Evolutionary conservation across 2,888 invertebrate species (phyloP), one percentile per base, ranked within the genome.

Genomic region (Pantelozetes paolii): DNA sequence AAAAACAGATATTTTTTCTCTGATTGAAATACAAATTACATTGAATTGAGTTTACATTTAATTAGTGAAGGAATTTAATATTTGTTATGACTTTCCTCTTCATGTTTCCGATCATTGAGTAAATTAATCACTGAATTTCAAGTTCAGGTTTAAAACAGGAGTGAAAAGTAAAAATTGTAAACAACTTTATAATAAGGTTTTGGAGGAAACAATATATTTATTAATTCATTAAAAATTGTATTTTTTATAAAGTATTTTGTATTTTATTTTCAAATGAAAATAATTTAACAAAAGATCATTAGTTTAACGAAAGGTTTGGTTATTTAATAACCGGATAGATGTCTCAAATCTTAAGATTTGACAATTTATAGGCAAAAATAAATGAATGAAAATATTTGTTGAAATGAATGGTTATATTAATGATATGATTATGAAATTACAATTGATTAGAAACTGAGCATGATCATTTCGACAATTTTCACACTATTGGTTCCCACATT

Each of bases 321-420:
- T 57, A 57, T 57, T 57, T 57, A 57, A 57, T 57, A 57, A 57
- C 57, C 28, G 18, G 57, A 30, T n/a, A 57, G 26, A 57, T 57
- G 57, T 30, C 20, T 50, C 20, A 50, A 50, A 50, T 20, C 20
- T 50, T 20, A n/a, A 50, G 20, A 50, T 20, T 20, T 50, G 6
- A n/a, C 6, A 50, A 20, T 50, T 50, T 50, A 50, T 20, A 50
- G 20, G 3, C 20, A 50, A 50, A 50, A 50, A 18, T 50, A 20
- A 45, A 45, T 45, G 36, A 36, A 36, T 36, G 36, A 36, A 36
- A 36, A 36, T 11, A 36, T n/a, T n/a, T n/a, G n/a, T n/a, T n/a
- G n/a, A n/a, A n/a, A n/a, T n/a, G n/a, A n/a, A n/a, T n/a, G n/a
- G n/a, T n/a, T n/a, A n/a, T n/a, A n/a, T n/a, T n/a, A n/a, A n/a